A percentile compares a stretch with the other conserved stretches of the same genome.
Conservation (phyloP, 2,797 vertebrate genomes). For the Sphenodon punctatus region DNA sequence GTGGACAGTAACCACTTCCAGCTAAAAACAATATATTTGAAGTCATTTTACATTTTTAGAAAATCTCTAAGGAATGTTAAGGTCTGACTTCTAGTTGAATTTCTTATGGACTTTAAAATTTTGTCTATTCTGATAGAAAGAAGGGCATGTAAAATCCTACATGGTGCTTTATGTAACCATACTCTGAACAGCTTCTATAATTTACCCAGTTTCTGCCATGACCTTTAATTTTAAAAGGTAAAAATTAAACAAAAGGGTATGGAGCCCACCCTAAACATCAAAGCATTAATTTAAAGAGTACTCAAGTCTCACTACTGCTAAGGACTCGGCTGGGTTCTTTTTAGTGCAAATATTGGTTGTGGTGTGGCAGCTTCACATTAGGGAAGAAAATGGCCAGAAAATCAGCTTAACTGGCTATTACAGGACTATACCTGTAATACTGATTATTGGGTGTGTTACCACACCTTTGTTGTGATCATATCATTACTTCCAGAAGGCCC, state of each 20-base stretch:
- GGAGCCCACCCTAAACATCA: background rate
- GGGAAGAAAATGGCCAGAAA: too few relatives aligned
- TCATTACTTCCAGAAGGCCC: too few relatives aligned
- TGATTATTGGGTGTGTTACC: too few relatives aligned
- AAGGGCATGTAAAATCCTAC: background rate
- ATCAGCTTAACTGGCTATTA: too few relatives aligned
- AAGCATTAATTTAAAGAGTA: background rate
- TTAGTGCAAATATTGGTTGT: background rate
- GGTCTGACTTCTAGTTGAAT: background rate
- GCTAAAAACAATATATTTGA: background rate
- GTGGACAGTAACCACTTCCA: background rate
- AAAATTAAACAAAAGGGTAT: background rate
- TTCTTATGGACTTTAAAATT: background rate
- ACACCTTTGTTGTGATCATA: too few relatives aligned
- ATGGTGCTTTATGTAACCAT: background rate
- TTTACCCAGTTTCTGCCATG: background rate
- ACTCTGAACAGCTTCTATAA: background rate
- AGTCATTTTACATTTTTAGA: background rate
- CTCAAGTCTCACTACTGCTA: background rate
- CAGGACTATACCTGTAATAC: too few relatives aligned
- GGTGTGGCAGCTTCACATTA: background rate
- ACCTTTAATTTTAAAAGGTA: background rate
- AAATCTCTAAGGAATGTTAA: background rate
- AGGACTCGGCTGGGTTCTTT: too few relatives aligned
- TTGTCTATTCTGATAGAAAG: background rate